Conservation (phyloP, 2,888 invertebrate genomes). For the Drosophila nigritarsus region DNA sequence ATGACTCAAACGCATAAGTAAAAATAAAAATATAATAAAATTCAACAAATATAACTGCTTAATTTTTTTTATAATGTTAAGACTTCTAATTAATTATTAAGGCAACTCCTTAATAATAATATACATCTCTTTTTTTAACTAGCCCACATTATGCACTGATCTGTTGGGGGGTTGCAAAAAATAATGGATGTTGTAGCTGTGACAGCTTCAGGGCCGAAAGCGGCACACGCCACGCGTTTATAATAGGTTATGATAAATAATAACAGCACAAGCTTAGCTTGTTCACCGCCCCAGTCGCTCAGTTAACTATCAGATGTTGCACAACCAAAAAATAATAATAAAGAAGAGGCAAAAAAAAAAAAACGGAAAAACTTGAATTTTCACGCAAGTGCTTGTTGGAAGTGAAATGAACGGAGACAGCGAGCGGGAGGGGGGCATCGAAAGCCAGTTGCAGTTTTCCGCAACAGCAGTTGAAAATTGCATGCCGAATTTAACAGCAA, state of each 20-base stretch:
- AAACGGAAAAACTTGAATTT: slow-evolving; percentile 64
- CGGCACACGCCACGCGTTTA: slow-evolving; percentile 29
- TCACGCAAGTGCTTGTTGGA: slow-evolving; percentile 59
- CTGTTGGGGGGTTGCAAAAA: slow-evolving; percentile 1
- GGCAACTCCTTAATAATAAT: neutral
- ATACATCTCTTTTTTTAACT: neutral
- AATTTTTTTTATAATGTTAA: no score
- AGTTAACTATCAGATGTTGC: slow-evolving; percentile 42
- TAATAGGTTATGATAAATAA: slow-evolving; percentile 31
- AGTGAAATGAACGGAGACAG: slow-evolving; percentile 56
- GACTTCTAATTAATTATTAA: neutral
- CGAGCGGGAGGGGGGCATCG: slow-evolving; percentile 15
- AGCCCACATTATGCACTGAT: slow-evolving; percentile 2
- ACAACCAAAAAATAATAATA: slow-evolving; percentile 53
- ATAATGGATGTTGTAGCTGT: neutral
- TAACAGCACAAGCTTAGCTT: slow-evolving; percentile 33
- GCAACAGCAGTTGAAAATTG: slow-evolving; percentile 18
- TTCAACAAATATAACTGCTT: no score
- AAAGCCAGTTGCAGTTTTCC: slow-evolving; percentile 63
- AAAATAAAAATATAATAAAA: neutral
- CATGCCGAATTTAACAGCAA: slow-evolving; percentile 41
- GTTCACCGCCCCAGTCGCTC: slow-evolving; percentile 46
- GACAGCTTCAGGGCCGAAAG: slow-evolving; percentile 18
- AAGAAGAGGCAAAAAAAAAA: slow-evolving; percentile 16
- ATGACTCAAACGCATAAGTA: neutral